Conservation (phyloP, 2,888 invertebrate species). For the Stramonita haemastoma region DNA sequence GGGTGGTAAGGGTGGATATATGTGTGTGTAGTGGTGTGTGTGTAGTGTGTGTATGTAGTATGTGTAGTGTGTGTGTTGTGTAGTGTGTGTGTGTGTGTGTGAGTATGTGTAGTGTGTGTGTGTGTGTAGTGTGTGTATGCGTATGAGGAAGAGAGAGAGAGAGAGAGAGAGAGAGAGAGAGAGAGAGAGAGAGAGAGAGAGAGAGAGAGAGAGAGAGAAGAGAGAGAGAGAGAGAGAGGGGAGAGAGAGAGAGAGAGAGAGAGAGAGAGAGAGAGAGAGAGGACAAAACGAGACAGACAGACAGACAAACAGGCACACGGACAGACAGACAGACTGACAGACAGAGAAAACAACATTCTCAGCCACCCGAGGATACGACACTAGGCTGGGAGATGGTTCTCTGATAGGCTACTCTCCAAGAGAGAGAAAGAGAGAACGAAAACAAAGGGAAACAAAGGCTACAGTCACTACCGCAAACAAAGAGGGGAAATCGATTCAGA, state of each 20-base stretch:
- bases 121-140: too few relatives aligned
- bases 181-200: neutral
- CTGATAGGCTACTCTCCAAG: neutral
- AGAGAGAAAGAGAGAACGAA: conserved; percentile 3
- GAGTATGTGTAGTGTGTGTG: too few relatives aligned
- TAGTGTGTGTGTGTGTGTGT: too few relatives aligned
- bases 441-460: neutral
- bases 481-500: neutral
- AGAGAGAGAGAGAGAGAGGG: neutral
- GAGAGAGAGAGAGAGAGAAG: too few relatives aligned
- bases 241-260: neutral
- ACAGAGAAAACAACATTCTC: neutral
- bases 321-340: too few relatives aligned
- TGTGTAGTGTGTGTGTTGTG: too few relatives aligned
- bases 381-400: neutral
- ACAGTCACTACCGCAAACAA: neutral
- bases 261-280: neutral
- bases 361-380: neutral
- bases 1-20: too few relatives aligned
- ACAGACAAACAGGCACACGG: too few relatives aligned
- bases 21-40: too few relatives aligned
- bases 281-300: neutral
- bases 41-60: too few relatives aligned
- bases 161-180: too few relatives aligned
- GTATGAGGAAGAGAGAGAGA: neutral